Evolutionary conservation across 2,797 vertebrate genomes (phyloP).

Genomic region (Mus caroli): DNA sequence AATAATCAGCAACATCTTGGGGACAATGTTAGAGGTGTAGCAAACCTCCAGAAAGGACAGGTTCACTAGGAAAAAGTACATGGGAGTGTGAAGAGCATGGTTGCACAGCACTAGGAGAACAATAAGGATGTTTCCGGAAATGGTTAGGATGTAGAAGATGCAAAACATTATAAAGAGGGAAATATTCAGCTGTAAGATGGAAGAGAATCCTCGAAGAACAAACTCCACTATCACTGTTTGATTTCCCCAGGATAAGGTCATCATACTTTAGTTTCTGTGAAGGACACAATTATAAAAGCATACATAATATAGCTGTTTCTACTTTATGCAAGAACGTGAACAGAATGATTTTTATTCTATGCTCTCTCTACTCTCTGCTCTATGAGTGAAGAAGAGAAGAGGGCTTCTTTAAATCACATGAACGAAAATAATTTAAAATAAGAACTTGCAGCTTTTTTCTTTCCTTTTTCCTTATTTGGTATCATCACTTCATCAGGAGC

Average conservation of each 20-base stretch:
- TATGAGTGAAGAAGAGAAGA: neutral
- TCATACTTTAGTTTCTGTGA: slow-evolving; percentile 37
- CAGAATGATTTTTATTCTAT: neutral
- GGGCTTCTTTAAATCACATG: neutral
- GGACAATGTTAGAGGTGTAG: slow-evolving; percentile 72
- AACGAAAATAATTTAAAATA: slow-evolving; percentile 58
- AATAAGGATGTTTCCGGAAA: slow-evolving; percentile 77
- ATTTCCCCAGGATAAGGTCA: slow-evolving; percentile 53
- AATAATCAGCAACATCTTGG: slow-evolving; percentile 77
- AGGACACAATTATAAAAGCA: neutral
- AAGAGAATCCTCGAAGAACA: slow-evolving; percentile 78
- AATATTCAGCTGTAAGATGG: slow-evolving; percentile 60
- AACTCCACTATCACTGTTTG: slow-evolving; percentile 69
- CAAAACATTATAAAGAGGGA: slow-evolving; percentile 72
- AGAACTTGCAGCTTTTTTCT: neutral
- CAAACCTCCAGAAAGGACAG: slow-evolving; percentile 78
- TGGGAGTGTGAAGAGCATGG: slow-evolving; percentile 68
- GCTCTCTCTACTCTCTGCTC: neutral
- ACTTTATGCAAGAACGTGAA: neutral
- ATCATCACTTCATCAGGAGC: neutral
- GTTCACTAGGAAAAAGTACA: slow-evolving; percentile 80
- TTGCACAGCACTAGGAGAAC: slow-evolving; percentile 67
- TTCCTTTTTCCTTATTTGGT: neutral
- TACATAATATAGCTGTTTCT: neutral
- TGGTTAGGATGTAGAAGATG: slow-evolving; percentile 67